These are phyloP conservation scores for Molorchus minor DNA, from an alignment of 2,888 invertebrate species.

Conservation along the genomic window DNA sequence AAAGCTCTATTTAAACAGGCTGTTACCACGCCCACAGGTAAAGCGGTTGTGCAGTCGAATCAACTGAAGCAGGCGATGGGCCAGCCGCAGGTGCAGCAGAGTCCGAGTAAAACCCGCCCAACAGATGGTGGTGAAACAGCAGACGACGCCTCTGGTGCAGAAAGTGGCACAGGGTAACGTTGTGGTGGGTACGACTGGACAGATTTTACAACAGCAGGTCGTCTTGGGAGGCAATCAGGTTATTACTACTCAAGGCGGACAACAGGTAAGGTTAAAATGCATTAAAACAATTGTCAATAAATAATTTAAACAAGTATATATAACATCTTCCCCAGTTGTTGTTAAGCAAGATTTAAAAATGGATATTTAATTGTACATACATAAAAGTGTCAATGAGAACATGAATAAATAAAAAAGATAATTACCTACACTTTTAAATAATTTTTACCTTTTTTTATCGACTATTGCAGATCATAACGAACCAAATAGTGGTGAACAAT, in stretches of 20 bases:
- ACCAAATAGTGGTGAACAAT: conserved; percentile 81
- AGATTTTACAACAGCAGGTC: conserved; percentile 58
- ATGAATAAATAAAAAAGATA: too few relatives aligned
- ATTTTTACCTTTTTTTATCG: too few relatives aligned
- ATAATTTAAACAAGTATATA: too few relatives aligned
- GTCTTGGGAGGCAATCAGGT: conserved; percentile 60
- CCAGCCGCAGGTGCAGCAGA: conserved; percentile 46
- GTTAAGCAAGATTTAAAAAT: too few relatives aligned
- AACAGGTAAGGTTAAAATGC: conserved; percentile 59
- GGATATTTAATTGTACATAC: too few relatives aligned
- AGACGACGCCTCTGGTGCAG: conserved; percentile 59
- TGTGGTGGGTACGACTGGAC: conserved; percentile 60
- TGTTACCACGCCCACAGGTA: conserved; percentile 51
- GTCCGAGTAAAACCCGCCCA: conserved; percentile 52
- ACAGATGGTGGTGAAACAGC: conserved; percentile 57
- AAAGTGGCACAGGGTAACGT: conserved; percentile 57
- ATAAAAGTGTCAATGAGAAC: too few relatives aligned
- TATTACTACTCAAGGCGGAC: conserved; percentile 60
- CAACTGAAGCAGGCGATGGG: conserved; percentile 34
- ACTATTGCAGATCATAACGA: conserved; percentile 62
- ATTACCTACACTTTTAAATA: too few relatives aligned
- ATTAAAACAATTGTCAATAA: too few relatives aligned
- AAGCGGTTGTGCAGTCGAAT: conserved; percentile 45
- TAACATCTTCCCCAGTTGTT: too few relatives aligned
- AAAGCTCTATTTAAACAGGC: conserved; percentile 50